Conservation (phyloP, 2,113 vertebrate species). For the Alligator sinensis region DNA sequence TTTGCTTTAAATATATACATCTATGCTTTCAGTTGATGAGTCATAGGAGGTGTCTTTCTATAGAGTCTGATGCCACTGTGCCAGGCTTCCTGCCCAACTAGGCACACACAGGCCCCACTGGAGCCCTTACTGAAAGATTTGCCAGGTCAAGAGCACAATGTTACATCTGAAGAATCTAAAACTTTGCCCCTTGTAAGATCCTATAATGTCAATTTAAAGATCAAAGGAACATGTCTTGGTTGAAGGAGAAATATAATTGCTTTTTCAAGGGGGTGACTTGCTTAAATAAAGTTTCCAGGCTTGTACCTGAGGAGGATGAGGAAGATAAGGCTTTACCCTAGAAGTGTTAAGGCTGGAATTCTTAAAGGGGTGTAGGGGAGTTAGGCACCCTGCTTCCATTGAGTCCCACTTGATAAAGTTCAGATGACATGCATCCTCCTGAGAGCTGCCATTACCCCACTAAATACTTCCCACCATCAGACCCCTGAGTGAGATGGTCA, state of each 20-base stretch:
- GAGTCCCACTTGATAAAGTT: not conserved
- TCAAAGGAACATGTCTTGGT: not conserved
- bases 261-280: not conserved
- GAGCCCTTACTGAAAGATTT: not conserved
- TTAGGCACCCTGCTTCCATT: not conserved
- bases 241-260: not conserved
- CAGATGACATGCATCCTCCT: not conserved
- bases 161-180: not conserved
- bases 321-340: not conserved
- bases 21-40: conserved; percentile 74
- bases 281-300: not conserved
- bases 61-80: conserved; percentile 45
- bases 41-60: conserved; percentile 75
- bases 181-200: not conserved
- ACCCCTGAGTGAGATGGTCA: fast-evolving
- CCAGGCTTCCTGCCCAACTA: conserved; percentile 51
- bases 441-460: not conserved
- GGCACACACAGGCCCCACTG: conserved; percentile 9
- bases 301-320: not conserved
- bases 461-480: not conserved
- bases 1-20: conserved; percentile 79
- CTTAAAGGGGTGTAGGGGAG: not conserved
- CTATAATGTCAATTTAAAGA: not conserved
- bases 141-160: conserved; percentile 20
- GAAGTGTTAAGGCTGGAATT: not conserved